phyloP scores from a whole-genome alignment of 2,797 vertebrate species.

The Neosilurus mollespiculum region DNA sequence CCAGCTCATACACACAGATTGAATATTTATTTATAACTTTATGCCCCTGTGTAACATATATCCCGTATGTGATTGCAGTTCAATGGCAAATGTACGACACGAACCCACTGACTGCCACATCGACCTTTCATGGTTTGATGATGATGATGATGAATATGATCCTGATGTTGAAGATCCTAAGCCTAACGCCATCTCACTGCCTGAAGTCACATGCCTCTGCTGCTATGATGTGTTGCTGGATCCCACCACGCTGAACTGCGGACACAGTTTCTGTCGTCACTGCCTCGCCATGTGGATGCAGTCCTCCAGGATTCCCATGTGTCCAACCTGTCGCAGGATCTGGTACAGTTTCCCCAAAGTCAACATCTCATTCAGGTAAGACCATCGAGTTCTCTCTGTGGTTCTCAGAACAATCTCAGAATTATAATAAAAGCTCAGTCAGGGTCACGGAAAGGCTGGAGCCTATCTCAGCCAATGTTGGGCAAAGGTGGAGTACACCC shows the following conservation, averaged over 20 bases:
- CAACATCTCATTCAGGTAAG: conserved; percentile 91
- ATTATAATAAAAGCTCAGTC: no score
- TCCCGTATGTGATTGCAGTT: neutral
- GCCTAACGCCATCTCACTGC: neutral
- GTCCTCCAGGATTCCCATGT: conserved; percentile 86
- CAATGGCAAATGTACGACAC: neutral
- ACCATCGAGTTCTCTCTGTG: neutral
- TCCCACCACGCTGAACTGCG: conserved; percentile 93
- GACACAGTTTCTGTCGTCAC: conserved; percentile 94
- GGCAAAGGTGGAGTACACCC: no score
- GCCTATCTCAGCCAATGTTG: no score
- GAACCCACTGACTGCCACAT: neutral
- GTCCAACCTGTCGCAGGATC: conserved; percentile 89
- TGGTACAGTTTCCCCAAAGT: conserved; percentile 94
- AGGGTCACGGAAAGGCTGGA: no score
- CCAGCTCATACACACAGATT: neutral
- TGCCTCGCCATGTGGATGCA: conserved; percentile 91
- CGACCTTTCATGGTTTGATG: neutral
- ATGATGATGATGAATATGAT: neutral
- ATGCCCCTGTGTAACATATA: neutral
- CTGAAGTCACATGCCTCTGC: conserved; percentile 90
- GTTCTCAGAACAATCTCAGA: no score
- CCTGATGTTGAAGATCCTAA: neutral
- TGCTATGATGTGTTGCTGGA: conserved; percentile 91
- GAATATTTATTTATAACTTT: neutral